These are phyloP conservation scores for Drosophila bunnanda DNA, from an alignment of 2,888 invertebrate genomes.

Conservation along the genomic window DNA sequence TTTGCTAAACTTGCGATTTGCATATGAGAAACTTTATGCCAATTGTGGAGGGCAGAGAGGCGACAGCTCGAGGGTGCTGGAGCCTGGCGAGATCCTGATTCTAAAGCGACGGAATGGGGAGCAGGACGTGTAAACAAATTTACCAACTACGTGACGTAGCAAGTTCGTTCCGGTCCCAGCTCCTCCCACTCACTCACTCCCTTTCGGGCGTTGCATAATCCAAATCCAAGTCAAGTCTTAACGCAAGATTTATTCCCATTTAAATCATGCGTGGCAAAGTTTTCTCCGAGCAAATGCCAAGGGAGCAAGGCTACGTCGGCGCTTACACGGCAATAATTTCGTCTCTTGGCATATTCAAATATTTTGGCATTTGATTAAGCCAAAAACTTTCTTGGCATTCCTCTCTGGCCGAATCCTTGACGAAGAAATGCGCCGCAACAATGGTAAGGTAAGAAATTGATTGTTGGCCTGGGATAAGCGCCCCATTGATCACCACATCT, in stretches of 20 bases:
- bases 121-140: slow-evolving; percentile 80
- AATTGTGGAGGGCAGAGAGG: slow-evolving; percentile 54
- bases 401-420: slow-evolving; percentile 22
- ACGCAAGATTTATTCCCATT: slow-evolving; percentile 80
- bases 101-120: slow-evolving; percentile 34
- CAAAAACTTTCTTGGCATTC: slow-evolving; percentile 67
- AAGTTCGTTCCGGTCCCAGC: slow-evolving; percentile 28
- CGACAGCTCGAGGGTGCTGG: slow-evolving; percentile 4
- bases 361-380: slow-evolving; percentile 78
- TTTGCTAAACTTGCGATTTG: slow-evolving; percentile 82
- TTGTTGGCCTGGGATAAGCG: slow-evolving; percentile 47
- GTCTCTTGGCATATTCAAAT: slow-evolving; percentile 72
- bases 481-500: slow-evolving; percentile 23
- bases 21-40: slow-evolving; percentile 81
- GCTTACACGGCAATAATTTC: slow-evolving; percentile 65
- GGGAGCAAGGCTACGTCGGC: background rate
- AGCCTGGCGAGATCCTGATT: slow-evolving; percentile 13
- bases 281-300: slow-evolving; percentile 55
- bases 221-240: slow-evolving; percentile 72
- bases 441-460: slow-evolving; percentile 46
- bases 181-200: slow-evolving; percentile 2
- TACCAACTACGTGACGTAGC: slow-evolving; percentile 77
- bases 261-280: slow-evolving; percentile 79
- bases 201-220: slow-evolving; percentile 70
- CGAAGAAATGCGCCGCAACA: slow-evolving; percentile 15